These are phyloP conservation scores for Pao palembangensis DNA, from an alignment of 2,113 vertebrate genomes.

Conservation along the genomic window DNA sequence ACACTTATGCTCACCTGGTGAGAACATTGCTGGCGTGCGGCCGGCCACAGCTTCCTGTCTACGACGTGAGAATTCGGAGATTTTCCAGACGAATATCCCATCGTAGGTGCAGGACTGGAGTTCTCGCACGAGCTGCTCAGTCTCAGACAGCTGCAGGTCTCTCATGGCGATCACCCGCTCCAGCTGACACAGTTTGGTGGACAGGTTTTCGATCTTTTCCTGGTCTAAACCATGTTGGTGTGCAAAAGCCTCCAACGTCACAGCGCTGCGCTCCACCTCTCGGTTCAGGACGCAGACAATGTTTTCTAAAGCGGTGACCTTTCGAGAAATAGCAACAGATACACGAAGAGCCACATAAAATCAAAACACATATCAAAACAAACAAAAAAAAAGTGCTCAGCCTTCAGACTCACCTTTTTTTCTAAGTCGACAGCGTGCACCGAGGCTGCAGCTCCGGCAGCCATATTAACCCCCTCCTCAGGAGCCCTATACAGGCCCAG, in stretches of 20 bases:
- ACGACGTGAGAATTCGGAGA: conserved; percentile 82
- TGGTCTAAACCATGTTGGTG: conserved; percentile 86
- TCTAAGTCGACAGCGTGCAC: conserved; percentile 68
- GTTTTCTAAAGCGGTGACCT: conserved; percentile 85
- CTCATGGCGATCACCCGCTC: conserved; percentile 83
- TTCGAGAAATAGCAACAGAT: background rate
- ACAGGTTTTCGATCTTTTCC: conserved; percentile 84
- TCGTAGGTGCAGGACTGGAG: conserved; percentile 85
- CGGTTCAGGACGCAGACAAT: conserved; percentile 91
- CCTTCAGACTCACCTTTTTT: conserved; percentile 57
- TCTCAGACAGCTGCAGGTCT: conserved; percentile 84
- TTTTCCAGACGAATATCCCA: conserved; percentile 90
- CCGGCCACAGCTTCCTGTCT: conserved; percentile 85
- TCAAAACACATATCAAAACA: rapidly evolving
- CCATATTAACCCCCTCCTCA: conserved; percentile 50
- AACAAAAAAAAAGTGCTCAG: background rate
- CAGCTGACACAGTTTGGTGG: conserved; percentile 85
- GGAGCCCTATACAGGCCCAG: conserved; percentile 71
- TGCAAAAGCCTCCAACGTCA: conserved; percentile 79
- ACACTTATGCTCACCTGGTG: conserved; percentile 78
- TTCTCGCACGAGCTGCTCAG: conserved; percentile 79
- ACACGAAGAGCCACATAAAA: background rate
- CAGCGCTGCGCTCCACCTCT: conserved; percentile 83
- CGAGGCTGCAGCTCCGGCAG: conserved; percentile 28
- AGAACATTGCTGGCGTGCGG: conserved; percentile 88